Percentiles rank a stretch among this genome's conserved stretches.
Evolutionary conservation across 1,140 invertebrate species (phyloP).

Genomic region (Paralvinella palmiformis): DNA sequence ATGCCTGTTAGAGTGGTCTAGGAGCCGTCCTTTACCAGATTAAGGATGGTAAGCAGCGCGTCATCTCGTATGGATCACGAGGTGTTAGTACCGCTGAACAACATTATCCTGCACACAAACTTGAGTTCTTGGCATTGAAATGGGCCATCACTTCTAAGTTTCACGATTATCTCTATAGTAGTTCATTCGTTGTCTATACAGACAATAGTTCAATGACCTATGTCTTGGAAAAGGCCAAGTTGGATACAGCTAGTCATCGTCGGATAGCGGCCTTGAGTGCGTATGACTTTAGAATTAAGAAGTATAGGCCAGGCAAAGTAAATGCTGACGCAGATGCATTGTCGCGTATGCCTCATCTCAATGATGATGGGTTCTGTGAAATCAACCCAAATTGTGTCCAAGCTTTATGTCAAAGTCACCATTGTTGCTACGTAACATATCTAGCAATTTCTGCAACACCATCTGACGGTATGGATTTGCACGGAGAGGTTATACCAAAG

Average conservation of each 20-base stretch:
- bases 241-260: slow-evolving; percentile 24
- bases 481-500: no score
- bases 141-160: slow-evolving; percentile 22
- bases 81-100: not conserved
- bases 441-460: no score
- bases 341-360: slow-evolving; percentile 13
- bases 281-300: slow-evolving; percentile 20
- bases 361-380: no score
- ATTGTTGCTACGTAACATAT: no score
- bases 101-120: slow-evolving; percentile 4
- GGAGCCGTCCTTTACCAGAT: not conserved
- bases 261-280: slow-evolving; percentile 17
- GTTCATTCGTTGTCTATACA: slow-evolving; percentile 14
- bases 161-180: slow-evolving; percentile 18
- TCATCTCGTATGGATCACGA: not conserved
- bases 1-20: slow-evolving; percentile 1
- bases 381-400: no score
- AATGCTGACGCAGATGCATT: slow-evolving; percentile 24
- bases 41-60: not conserved
- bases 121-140: slow-evolving; percentile 15
- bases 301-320: slow-evolving; percentile 12
- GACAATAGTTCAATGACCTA: slow-evolving; percentile 25
- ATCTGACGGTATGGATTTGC: no score
- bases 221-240: slow-evolving; percentile 18
- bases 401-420: no score